A percentile compares a stretch with the other conserved stretches of the same genome.
These are phyloP conservation scores for Metacarcinus magister DNA, from an alignment of 2,888 invertebrate species.

Conservation along the genomic window DNA sequence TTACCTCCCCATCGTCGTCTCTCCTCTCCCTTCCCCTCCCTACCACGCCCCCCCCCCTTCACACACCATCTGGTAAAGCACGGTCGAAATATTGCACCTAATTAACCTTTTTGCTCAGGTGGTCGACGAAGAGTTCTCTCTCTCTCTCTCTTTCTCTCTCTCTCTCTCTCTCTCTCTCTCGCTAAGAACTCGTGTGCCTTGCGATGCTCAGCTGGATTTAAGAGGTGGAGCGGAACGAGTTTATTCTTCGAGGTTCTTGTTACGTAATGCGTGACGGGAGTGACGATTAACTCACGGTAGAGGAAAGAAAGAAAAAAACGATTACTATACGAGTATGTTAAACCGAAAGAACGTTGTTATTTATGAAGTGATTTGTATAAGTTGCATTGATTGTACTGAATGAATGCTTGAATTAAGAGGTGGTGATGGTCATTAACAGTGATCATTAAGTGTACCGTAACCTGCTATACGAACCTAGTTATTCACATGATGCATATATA, in stretches of 20 bases:
- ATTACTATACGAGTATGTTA: neutral
- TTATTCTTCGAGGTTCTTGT: neutral
- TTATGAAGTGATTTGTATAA: neutral
- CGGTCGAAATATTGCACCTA: constrained; percentile 41
- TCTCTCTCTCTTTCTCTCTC: neutral
- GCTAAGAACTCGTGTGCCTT: neutral
- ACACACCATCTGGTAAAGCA: constrained; percentile 4
- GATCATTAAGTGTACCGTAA: too few relatives aligned
- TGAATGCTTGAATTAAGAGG: neutral
- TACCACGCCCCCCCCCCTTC: neutral
- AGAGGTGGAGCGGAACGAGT: constrained; percentile 4
- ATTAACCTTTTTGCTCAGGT: constrained; percentile 48
- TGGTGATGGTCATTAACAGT: neutral
- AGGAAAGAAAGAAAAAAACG: neutral
- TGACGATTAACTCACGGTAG: neutral
- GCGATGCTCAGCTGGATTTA: neutral
- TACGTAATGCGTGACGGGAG: constrained; percentile 39
- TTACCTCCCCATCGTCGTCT: neutral
- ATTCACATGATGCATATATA: too few relatives aligned
- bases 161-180: neutral
- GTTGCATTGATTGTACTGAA: neutral
- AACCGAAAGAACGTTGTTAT: neutral
- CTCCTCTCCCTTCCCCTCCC: neutral
- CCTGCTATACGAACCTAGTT: too few relatives aligned
- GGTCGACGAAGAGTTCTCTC: neutral